Conservation (phyloP, 2,797 vertebrate species). For the Bovichtus variegatus region DNA sequence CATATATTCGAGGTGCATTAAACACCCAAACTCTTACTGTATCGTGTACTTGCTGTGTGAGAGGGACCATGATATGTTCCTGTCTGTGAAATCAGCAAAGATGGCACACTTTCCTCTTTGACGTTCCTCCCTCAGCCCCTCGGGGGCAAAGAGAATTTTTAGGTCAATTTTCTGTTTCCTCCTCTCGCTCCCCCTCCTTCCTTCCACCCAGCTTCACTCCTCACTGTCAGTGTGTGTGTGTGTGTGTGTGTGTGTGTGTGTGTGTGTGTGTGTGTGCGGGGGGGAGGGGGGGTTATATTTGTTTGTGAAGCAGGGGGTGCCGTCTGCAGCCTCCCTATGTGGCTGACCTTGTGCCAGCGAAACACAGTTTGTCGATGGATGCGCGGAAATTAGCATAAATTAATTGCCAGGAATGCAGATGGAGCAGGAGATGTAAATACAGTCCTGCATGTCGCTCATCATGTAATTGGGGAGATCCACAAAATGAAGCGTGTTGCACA, state of each 20-base stretch:
- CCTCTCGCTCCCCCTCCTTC: conserved; percentile 1
- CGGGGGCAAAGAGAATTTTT: conserved; percentile 53
- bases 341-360: conserved; percentile 42
- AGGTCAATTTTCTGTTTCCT: conserved; percentile 62
- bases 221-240: conserved; percentile 10
- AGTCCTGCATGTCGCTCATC: conserved; percentile 50
- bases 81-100: conserved; percentile 53
- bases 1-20: background rate
- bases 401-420: conserved; percentile 57
- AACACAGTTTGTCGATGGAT: conserved; percentile 19
- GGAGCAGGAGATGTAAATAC: conserved; percentile 30
- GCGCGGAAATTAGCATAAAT: conserved; percentile 69
- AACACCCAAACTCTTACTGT: no score
- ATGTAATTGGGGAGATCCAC: conserved; percentile 57
- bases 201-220: conserved; percentile 20
- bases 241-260: conserved; percentile 32
- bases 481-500: conserved; percentile 25
- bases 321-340: conserved; percentile 40
- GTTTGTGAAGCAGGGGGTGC: conserved; percentile 18
- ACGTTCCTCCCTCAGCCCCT: conserved; percentile 48
- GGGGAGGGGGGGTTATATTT: conserved; percentile 22
- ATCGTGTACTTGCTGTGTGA: background rate
- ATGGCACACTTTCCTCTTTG: conserved; percentile 67
- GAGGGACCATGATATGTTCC: conserved; percentile 11
- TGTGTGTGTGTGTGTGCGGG: conserved; percentile 26